phyloP scores from a whole-genome alignment of 2,113 vertebrate species.

The Craseonycteris thonglongyai region DNA sequence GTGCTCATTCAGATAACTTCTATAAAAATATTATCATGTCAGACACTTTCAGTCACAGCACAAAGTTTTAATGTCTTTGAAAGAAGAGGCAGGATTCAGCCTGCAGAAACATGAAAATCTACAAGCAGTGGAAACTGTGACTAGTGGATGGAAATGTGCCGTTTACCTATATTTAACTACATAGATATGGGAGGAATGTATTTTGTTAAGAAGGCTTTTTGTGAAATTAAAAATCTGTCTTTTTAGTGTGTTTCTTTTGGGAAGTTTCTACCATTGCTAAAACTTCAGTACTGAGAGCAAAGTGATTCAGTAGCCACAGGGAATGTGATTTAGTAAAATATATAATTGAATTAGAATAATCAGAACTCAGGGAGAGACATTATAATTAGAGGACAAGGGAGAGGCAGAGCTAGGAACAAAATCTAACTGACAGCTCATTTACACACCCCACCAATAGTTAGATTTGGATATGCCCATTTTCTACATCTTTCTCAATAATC shows the following conservation, averaged over 20 bases:
- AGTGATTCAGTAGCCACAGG: background rate
- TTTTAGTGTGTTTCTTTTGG: background rate
- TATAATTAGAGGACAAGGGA: background rate
- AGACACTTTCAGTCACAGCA: slow-evolving; percentile 91
- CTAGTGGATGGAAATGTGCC: slow-evolving; percentile 1
- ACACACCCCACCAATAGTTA: background rate
- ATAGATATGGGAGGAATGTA: background rate
- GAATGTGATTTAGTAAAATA: background rate
- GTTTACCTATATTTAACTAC: slow-evolving; percentile 27
- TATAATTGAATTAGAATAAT: background rate
- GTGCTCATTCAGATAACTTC: slow-evolving; percentile 91
- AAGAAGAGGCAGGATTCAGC: background rate
- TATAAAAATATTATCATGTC: slow-evolving; percentile 98
- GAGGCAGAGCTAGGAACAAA: background rate
- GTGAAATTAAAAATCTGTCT: background rate
- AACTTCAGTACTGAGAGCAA: background rate
- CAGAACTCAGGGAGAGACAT: background rate
- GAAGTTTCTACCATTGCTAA: background rate
- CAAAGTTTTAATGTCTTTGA: slow-evolving; percentile 85
- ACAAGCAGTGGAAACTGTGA: background rate
- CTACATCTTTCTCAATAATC: background rate
- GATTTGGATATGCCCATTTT: background rate
- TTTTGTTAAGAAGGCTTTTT: background rate
- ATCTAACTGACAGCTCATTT: background rate
- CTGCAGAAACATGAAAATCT: slow-evolving; percentile 16